These are phyloP conservation scores for Pomatorhinus ruficollis DNA, from an alignment of 2,113 vertebrate genomes.

Conservation along the genomic window DNA sequence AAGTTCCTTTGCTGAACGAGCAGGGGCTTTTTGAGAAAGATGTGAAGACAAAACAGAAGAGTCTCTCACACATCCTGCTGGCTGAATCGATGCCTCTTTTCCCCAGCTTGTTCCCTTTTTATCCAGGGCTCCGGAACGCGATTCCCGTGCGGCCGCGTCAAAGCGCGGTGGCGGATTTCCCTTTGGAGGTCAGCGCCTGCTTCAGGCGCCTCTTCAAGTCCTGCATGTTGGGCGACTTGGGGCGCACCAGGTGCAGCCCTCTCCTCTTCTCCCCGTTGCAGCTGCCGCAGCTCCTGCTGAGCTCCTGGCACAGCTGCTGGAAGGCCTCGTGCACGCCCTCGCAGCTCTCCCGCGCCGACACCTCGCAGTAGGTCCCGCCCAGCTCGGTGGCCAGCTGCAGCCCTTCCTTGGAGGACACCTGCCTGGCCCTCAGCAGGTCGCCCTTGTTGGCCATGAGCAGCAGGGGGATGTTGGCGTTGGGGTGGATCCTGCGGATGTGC, in stretches of 20 bases:
- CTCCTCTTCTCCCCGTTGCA: conserved; percentile 88
- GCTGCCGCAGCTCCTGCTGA: conserved; percentile 80
- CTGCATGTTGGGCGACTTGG: conserved; percentile 94
- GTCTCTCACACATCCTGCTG: neutral
- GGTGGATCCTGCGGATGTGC: conserved; percentile 89
- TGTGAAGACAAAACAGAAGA: neutral
- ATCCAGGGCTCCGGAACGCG: rapidly evolving
- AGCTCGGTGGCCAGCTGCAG: conserved; percentile 83
- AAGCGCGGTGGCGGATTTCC: conserved; percentile 80
- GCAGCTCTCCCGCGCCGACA: conserved; percentile 88
- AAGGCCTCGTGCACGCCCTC: conserved; percentile 87
- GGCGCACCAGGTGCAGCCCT: conserved; percentile 87
- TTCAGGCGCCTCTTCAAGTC: conserved; percentile 90
- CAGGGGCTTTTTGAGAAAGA: neutral
- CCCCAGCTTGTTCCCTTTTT: rapidly evolving
- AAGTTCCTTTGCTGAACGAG: neutral
- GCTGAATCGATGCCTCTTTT: neutral
- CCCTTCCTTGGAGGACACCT: conserved; percentile 85
- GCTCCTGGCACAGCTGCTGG: conserved; percentile 88
- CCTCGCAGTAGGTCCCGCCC: conserved; percentile 83
- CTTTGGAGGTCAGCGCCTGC: conserved; percentile 90
- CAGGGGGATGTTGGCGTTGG: conserved; percentile 87
- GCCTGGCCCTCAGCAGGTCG: conserved; percentile 86
- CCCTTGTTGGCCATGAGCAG: conserved; percentile 92
- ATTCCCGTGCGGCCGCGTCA: neutral